These are phyloP conservation scores for Phoenicopterus ruber DNA, from an alignment of 2,113 vertebrate genomes.

Conservation along the genomic window DNA sequence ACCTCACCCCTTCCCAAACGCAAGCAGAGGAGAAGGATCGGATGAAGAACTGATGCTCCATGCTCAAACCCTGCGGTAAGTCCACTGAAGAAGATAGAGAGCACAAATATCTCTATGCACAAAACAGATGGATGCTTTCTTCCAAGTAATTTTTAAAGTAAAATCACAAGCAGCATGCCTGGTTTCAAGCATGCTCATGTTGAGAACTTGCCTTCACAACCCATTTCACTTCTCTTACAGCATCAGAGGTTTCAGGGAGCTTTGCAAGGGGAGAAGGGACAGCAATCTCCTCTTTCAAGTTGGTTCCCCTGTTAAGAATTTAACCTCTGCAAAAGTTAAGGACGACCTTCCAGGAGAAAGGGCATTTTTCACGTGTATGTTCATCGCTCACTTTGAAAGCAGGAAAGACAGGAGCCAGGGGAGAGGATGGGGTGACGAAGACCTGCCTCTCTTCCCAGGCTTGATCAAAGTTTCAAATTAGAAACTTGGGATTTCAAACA, in stretches of 20 bases:
- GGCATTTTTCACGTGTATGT: neutral
- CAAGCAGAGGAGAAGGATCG: neutral
- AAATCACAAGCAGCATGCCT: neutral
- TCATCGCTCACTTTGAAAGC: neutral
- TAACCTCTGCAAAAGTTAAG: neutral
- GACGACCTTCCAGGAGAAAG: neutral
- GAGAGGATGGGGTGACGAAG: neutral
- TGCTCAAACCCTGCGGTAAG: neutral
- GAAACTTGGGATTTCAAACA: neutral
- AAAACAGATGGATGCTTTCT: neutral
- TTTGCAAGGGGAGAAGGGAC: neutral
- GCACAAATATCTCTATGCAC: neutral
- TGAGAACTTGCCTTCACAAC: neutral
- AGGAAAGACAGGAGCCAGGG: neutral
- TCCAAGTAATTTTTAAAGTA: neutral
- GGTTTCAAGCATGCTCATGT: accelerated
- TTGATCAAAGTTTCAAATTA: neutral
- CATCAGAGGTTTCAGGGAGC: neutral
- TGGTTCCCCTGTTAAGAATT: neutral
- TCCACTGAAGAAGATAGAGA: neutral
- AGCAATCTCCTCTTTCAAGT: neutral
- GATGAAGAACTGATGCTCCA: neutral
- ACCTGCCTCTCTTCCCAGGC: neutral
- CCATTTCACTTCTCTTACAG: neutral
- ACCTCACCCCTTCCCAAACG: neutral